Evolutionary conservation across 2,888 invertebrate genomes (phyloP), one percentile per base, ranked within the genome.

Genomic region (Microplitis manilae): DNA sequence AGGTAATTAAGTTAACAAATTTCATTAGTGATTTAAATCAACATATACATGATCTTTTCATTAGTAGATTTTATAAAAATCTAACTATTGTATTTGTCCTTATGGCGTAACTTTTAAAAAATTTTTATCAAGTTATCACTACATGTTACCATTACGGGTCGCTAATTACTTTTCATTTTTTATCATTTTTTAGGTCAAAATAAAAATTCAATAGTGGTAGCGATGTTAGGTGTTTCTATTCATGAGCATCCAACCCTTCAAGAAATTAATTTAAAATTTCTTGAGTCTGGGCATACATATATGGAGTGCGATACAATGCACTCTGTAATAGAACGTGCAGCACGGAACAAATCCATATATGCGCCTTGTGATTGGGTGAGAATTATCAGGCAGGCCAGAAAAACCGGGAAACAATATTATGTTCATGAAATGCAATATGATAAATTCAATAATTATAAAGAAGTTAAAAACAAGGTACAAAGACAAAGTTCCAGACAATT

Each of bases 281-380:
- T 76, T 6, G 67, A 71, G 15, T 0, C 65, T 17, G 72, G 68
- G 5, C 72, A 76, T 15, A 61, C 68, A 2, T 68, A 72, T 17
- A 59, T 64, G 65, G 72, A 76, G 39, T 70, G 70, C 8, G 76
- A 72, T 62, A 67, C 65, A 9, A 70, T 76, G 70, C 67, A 72
- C 50, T 67, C 76, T 1, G 64, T 64, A 1, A 76, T 72, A 20
- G 70, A 72, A 41, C 41, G 67, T 20, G 72, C 76, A 17, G 6
- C 71, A 67, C 60, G 62, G 5, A 2, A n/a, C 9, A 20, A 41
- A 50, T 13, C 61, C 8, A 64, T 76, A 5, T 68, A 76, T 17
- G 60, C 38, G 6, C 72, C 68, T 15, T 15, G 20, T 17, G 76
- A 76, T 39, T 76, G 71, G 60, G 13, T 72, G 1, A 68, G 8